Evolutionary conservation across 2,113 vertebrate species (phyloP).

Genomic region (Indri indri): DNA sequence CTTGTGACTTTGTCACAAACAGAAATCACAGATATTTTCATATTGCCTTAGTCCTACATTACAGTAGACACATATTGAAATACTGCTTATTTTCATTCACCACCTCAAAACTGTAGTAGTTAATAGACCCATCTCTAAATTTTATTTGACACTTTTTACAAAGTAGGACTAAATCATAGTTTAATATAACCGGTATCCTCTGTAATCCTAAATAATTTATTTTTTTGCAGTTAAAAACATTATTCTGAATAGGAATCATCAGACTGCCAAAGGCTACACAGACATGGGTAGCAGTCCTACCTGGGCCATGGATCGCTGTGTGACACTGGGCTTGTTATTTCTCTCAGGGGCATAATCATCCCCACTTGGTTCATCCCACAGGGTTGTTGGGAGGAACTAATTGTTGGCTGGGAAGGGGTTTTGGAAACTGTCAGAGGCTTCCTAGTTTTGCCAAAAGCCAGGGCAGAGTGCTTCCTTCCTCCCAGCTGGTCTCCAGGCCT

Average conservation of each 20-base stretch:
- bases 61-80: background rate
- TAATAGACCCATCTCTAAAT: background rate
- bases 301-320: background rate
- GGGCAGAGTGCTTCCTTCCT: background rate
- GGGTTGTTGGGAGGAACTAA: slow-evolving; percentile 18
- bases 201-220: background rate
- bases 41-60: background rate
- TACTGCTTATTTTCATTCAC: background rate
- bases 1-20: background rate
- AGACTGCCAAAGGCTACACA: background rate
- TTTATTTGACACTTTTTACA: background rate
- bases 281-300: background rate
- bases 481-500: background rate
- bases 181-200: background rate
- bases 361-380: background rate
- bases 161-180: background rate
- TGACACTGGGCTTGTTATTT: background rate
- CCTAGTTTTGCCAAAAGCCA: slow-evolving; percentile 18
- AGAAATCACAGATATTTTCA: slow-evolving; percentile 26
- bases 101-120: background rate
- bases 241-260: background rate
- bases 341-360: background rate
- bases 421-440: slow-evolving; percentile 37
- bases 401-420: background rate
- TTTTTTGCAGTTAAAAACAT: background rate